These are phyloP conservation scores for Hapalemur alaotrensis DNA, from an alignment of 2,797 vertebrate genomes.

Conservation along the genomic window DNA sequence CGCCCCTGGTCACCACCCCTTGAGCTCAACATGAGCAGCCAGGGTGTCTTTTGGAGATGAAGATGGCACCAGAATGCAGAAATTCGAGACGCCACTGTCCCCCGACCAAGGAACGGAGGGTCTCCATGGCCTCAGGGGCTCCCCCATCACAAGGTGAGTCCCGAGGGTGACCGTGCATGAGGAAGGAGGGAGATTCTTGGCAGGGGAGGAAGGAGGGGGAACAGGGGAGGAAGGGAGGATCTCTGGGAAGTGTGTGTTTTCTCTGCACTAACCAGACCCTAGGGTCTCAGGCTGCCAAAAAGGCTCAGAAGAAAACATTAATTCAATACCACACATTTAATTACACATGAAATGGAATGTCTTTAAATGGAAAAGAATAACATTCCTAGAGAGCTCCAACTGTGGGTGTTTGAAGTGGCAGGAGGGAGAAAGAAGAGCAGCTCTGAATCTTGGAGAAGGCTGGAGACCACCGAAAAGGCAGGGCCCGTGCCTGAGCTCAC, in stretches of 20 bases:
- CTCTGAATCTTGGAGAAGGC: background rate
- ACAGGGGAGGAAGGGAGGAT: conserved; percentile 46
- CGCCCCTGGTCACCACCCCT: background rate
- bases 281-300: conserved; percentile 80
- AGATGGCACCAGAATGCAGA: background rate
- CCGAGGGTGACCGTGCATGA: background rate
- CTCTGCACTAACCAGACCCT: conserved; percentile 78
- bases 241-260: conserved; percentile 75
- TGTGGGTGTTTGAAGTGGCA: conserved; percentile 53
- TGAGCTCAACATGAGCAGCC: background rate
- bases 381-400: conserved; percentile 75
- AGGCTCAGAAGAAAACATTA: conserved; percentile 84
- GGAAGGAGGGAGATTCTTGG: conserved; percentile 38
- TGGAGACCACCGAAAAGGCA: background rate
- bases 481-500: background rate
- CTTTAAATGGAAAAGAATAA: conserved; percentile 82
- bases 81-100: fast-evolving
- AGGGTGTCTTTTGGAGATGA: background rate
- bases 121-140: background rate
- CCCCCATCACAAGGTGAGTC: background rate
- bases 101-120: background rate
- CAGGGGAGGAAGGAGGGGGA: conserved; percentile 25
- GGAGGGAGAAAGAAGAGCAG: conserved; percentile 50
- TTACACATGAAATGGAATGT: conserved; percentile 86
- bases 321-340: conserved; percentile 85